These are phyloP conservation scores for Actinemys pallida DNA, from an alignment of 2,113 vertebrate species.

Conservation along the genomic window DNA sequence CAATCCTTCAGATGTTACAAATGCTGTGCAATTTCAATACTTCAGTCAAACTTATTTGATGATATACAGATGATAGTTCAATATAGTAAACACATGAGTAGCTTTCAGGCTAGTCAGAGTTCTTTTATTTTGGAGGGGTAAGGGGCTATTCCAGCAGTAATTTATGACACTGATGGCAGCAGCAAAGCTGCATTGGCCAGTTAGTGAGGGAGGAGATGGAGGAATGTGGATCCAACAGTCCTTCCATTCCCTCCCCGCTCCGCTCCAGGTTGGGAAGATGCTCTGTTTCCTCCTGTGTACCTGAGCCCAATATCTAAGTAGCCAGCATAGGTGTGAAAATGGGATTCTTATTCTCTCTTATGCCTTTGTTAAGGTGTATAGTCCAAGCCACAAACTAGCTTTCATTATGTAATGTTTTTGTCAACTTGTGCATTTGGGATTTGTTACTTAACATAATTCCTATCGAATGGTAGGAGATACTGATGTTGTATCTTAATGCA, in stretches of 20 bases:
- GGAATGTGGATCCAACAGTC: background rate
- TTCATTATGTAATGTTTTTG: background rate
- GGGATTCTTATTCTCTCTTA: background rate
- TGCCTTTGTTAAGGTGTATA: background rate
- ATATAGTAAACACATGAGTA: background rate
- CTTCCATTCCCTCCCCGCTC: background rate
- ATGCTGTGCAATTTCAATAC: background rate
- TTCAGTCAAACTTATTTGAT: background rate
- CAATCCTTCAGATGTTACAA: background rate
- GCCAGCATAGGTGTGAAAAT: background rate
- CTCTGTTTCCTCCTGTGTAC: background rate
- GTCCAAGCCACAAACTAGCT: background rate
- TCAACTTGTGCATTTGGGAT: background rate
- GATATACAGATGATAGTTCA: background rate
- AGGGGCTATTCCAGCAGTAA: background rate
- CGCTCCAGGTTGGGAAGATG: background rate
- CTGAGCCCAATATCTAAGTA: background rate
- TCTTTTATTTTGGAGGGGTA: background rate
- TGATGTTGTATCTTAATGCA: background rate
- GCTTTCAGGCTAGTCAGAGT: background rate
- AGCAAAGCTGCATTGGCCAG: background rate
- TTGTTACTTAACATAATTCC: background rate
- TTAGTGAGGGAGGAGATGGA: background rate
- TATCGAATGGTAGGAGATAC: background rate
- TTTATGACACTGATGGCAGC: background rate